Conservation (phyloP, 2,797 vertebrate genomes). For the Gambusia yucatana region DNA sequence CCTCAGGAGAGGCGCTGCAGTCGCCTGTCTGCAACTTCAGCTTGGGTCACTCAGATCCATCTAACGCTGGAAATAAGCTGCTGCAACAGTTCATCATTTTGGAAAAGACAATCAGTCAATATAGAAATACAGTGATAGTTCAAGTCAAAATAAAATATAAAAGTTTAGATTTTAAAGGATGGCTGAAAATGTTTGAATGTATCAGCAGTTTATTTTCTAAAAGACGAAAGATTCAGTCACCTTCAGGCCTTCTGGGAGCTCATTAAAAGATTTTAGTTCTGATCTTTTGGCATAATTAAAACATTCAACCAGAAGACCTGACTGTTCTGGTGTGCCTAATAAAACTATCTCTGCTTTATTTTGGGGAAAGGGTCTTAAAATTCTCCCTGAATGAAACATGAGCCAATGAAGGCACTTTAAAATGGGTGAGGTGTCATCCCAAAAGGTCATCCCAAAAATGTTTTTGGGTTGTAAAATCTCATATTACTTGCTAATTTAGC, state of each 20-base stretch:
- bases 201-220: not conserved
- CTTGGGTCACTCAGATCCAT: slow-evolving; percentile 50
- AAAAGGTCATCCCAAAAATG: not conserved
- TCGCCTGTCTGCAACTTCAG: slow-evolving; percentile 38
- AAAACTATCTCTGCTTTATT: not conserved
- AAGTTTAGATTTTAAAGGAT: not conserved
- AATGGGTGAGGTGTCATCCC: not conserved
- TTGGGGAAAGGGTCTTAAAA: not conserved
- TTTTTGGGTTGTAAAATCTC: not conserved
- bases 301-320: not conserved
- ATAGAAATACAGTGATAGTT: not conserved
- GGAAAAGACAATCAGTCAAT: not conserved
- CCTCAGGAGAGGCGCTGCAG: slow-evolving; percentile 32
- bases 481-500: not conserved
- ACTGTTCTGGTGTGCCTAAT: not conserved
- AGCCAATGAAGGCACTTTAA: not conserved
- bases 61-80: slow-evolving; percentile 18
- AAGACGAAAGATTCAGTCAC: not conserved
- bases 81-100: not conserved
- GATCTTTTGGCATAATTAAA: not conserved
- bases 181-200: not conserved
- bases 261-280: not conserved
- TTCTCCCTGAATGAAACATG: not conserved
- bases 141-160: not conserved
- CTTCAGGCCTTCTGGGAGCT: not conserved